phyloP scores from a whole-genome alignment of 2,797 vertebrate species.

The Pygocentrus nattereri region DNA sequence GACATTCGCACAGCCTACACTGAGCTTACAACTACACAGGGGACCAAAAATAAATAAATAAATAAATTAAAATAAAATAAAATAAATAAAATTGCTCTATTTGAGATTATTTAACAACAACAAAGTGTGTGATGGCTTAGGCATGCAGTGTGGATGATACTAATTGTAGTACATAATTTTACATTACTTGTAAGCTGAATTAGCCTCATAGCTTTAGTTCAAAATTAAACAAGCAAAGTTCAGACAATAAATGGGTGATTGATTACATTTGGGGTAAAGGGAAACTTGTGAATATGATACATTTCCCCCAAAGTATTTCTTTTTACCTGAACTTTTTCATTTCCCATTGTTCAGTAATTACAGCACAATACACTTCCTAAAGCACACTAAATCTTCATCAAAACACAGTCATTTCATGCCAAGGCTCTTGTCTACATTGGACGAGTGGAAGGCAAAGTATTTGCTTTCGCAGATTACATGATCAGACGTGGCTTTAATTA shows the following conservation, averaged over 20 bases:
- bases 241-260: background rate
- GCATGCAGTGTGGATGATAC: background rate
- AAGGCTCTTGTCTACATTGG: slow-evolving; percentile 44
- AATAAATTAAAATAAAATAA: no score
- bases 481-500: slow-evolving; percentile 1
- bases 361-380: slow-evolving; percentile 21
- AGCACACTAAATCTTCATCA: slow-evolving; percentile 45
- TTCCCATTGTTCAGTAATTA: slow-evolving; percentile 8
- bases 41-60: no score
- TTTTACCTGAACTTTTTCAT: background rate
- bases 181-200: background rate
- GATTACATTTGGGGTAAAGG: background rate
- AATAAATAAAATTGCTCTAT: no score
- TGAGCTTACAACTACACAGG: no score
- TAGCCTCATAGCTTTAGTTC: background rate
- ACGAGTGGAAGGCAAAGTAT: background rate
- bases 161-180: background rate
- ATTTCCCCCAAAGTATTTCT: background rate
- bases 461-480: slow-evolving; percentile 23
- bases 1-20: no score
- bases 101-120: background rate
- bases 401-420: slow-evolving; percentile 15
- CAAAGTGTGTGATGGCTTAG: background rate
- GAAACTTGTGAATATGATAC: no score
- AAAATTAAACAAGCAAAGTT: background rate